Evolutionary conservation across 2,113 vertebrate genomes (phyloP).

Genomic region (Gallinago undulata): DNA sequence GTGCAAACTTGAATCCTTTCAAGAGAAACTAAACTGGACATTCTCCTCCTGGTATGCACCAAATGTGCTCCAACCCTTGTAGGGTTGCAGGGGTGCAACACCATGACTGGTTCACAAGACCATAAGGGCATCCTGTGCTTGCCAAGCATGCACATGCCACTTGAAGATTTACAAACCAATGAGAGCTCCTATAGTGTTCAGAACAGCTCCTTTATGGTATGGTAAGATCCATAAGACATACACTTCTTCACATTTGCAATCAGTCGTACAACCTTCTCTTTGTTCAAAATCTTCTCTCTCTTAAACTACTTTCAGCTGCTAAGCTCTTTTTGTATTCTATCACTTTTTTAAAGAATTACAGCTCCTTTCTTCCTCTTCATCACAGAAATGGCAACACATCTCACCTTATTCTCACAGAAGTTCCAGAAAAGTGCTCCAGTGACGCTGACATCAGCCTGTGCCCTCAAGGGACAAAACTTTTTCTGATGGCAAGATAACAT

Average conservation of each 20-base stretch:
- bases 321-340: not conserved
- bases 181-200: not conserved
- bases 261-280: not conserved
- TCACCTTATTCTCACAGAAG: not conserved
- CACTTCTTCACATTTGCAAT: not conserved
- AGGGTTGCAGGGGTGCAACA: not conserved
- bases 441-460: not conserved
- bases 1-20: not conserved
- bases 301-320: not conserved
- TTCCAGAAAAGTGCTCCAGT: not conserved
- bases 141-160: rapidly evolving
- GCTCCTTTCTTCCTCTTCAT: not conserved
- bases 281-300: not conserved
- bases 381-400: not conserved
- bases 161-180: not conserved
- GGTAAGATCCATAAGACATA: not conserved
- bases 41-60: not conserved
- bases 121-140: not conserved
- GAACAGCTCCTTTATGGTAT: not conserved
- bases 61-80: not conserved
- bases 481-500: not conserved
- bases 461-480: not conserved
- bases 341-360: not conserved
- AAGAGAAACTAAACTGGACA: not conserved
- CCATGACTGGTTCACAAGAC: not conserved